Conservation (phyloP, 2,113 vertebrate species). For the Mystacornis crossleyi region DNA sequence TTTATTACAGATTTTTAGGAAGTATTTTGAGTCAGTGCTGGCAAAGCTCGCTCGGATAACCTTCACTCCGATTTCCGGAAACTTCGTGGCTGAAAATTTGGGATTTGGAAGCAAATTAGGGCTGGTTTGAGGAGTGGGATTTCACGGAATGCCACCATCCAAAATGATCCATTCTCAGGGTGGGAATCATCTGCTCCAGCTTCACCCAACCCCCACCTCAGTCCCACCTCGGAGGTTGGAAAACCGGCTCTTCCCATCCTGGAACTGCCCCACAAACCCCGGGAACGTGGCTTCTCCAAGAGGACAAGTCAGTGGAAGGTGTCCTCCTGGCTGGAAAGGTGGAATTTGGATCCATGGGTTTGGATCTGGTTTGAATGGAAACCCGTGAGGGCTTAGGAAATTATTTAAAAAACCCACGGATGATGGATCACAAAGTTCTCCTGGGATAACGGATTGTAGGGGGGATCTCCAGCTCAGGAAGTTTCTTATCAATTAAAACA, state of each 20-base stretch:
- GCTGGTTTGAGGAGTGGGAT: neutral
- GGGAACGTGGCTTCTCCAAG: fast-evolving
- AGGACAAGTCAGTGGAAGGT: fast-evolving
- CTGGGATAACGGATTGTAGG: neutral
- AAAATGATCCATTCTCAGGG: neutral
- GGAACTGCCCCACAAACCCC: fast-evolving
- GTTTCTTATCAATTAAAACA: neutral
- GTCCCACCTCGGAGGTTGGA: fast-evolving
- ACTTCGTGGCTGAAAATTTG: neutral
- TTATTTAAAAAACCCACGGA: fast-evolving
- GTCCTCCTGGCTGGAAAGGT: neutral
- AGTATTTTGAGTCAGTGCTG: neutral
- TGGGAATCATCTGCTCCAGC: neutral
- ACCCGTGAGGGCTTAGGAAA: fast-evolving
- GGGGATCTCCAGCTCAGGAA: neutral
- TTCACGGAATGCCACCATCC: neutral
- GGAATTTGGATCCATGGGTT: neutral
- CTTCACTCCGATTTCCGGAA: neutral
- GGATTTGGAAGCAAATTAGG: neutral
- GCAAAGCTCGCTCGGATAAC: neutral
- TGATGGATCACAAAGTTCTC: neutral
- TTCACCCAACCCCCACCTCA: neutral
- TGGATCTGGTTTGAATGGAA: neutral
- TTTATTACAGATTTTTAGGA: neutral
- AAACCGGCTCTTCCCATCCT: neutral